Evolutionary conservation across 1,140 invertebrate species (phyloP), one percentile per base, ranked within the genome.

Genomic region (Procambarus virginalis): DNA sequence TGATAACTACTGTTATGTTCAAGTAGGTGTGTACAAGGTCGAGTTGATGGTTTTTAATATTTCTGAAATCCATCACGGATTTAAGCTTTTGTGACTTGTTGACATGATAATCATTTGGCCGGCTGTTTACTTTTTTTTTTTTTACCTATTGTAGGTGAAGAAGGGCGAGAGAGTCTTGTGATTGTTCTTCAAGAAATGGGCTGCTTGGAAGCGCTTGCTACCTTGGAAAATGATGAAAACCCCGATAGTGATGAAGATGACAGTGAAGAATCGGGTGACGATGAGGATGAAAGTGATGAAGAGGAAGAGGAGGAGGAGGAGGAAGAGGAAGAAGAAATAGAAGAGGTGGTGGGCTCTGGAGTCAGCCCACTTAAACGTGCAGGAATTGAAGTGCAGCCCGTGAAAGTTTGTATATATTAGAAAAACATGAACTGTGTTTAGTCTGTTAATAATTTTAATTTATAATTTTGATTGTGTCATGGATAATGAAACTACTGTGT

Each of bases 261-360:
- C 46, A 95, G 94, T 3, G 95, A 95, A 58, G 95, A 94, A 92
- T 91, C 91, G 0, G 76, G 22, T 2, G 76, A 81, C 60, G 95
- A 94, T 92, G 92, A 91, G 8, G 64, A 73, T 10, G 82, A 84
- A 2, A 93, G 88, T 20, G 92, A 91, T 0, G 77, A 68, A 0
- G 77, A 82, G 55, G 95, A 94, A 92, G 92, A 91, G 9, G 70
- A 75, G 51, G 68, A 76, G 8, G 94, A 94, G 79, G 94, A 95
- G 20, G 94, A 94, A 10, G 92, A 95, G 2, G 93, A 93, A 46
- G 93, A 94, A 10, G 94, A 94, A 22, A 93, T 94, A 9, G 93
- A 94, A 20, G 94, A 94, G 75, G 70, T 89, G 9, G 22, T 2
- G 10, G 55, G 10, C 34, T 79, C 88, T 70, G 88, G 88, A n/a